Evolutionary conservation across 2,797 vertebrate genomes (phyloP).

Genomic region (Coccyzus lansbergi): DNA sequence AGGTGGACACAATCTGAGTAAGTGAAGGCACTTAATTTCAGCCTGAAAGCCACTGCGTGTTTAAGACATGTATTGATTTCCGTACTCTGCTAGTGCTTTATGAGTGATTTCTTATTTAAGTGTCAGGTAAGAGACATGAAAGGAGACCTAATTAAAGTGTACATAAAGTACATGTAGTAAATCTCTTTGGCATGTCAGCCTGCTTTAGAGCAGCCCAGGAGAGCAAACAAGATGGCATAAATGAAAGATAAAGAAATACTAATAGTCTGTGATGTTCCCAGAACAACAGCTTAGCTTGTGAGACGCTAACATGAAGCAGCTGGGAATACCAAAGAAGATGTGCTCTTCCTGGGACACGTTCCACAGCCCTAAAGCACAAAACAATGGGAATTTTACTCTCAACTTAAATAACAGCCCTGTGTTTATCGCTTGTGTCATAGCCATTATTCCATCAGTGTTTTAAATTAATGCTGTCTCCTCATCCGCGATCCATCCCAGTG

Average conservation of each 20-base stretch:
- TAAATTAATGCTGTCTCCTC: not conserved
- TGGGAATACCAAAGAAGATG: not conserved
- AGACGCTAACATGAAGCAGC: not conserved
- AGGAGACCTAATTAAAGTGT: constrained; percentile 66
- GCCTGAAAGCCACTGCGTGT: constrained; percentile 17
- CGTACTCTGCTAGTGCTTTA: not conserved
- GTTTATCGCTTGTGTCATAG: not conserved
- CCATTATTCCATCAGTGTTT: not conserved
- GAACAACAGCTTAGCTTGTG: constrained; percentile 5
- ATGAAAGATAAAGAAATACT: constrained; percentile 48
- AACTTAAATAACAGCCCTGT: not conserved
- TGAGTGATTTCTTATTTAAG: constrained; percentile 71
- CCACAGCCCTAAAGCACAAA: not conserved
- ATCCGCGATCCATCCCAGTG: not conserved
- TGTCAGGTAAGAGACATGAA: constrained; percentile 60
- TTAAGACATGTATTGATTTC: constrained; percentile 40
- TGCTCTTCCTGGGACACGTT: not conserved
- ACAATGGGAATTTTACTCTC: not conserved
- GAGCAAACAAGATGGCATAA: constrained; percentile 48
- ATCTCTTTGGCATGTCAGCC: constrained; percentile 62
- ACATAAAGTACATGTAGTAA: constrained; percentile 36
- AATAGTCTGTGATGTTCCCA: not conserved
- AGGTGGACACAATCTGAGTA: not conserved
- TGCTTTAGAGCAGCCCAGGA: constrained; percentile 39
- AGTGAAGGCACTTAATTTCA: constrained; percentile 49